phyloP scores from a whole-genome alignment of 2,888 invertebrate species.

The Drosophila leonis region DNA sequence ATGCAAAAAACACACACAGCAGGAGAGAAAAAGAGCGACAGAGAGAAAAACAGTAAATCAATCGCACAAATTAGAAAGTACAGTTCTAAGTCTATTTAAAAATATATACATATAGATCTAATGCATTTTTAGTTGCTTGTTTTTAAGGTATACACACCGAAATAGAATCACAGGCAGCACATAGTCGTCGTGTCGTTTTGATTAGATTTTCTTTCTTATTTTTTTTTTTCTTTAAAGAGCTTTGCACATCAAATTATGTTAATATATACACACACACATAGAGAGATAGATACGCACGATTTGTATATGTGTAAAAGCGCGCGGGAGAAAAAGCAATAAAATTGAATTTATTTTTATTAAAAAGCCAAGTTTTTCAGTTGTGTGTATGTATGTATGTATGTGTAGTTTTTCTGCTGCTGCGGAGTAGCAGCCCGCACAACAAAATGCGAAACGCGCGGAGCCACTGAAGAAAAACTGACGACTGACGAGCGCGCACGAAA shows the following conservation, averaged over 20 bases:
- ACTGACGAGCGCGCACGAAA: slow-evolving; percentile 71
- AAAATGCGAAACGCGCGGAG: slow-evolving; percentile 82
- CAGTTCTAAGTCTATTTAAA: slow-evolving; percentile 68
- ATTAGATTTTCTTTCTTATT: slow-evolving; percentile 54
- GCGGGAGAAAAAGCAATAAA: slow-evolving; percentile 77
- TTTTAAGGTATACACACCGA: slow-evolving; percentile 73
- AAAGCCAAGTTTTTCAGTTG: slow-evolving; percentile 68
- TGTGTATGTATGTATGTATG: slow-evolving; percentile 69
- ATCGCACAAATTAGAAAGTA: slow-evolving; percentile 72
- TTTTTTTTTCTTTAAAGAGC: slow-evolving; percentile 52
- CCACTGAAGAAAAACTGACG: slow-evolving; percentile 81
- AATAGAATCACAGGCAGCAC: slow-evolving; percentile 82
- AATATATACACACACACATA: slow-evolving; percentile 59
- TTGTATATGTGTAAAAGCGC: slow-evolving; percentile 70
- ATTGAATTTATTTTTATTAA: slow-evolving; percentile 78
- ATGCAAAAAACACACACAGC: slow-evolving; percentile 63
- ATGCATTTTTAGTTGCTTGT: slow-evolving; percentile 56
- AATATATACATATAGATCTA: slow-evolving; percentile 40
- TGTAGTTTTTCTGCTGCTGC: slow-evolving; percentile 75
- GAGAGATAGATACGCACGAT: slow-evolving; percentile 50
- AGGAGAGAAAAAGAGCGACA: slow-evolving; percentile 34
- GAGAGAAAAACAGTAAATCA: slow-evolving; percentile 42
- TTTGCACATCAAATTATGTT: slow-evolving; percentile 65
- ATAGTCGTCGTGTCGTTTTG: slow-evolving; percentile 78
- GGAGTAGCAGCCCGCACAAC: slow-evolving; percentile 79